A percentile compares a stretch with the other conserved stretches of the same genome.
phyloP scores from a whole-genome alignment of 2,888 invertebrate species.

The Drosophila dives region DNA sequence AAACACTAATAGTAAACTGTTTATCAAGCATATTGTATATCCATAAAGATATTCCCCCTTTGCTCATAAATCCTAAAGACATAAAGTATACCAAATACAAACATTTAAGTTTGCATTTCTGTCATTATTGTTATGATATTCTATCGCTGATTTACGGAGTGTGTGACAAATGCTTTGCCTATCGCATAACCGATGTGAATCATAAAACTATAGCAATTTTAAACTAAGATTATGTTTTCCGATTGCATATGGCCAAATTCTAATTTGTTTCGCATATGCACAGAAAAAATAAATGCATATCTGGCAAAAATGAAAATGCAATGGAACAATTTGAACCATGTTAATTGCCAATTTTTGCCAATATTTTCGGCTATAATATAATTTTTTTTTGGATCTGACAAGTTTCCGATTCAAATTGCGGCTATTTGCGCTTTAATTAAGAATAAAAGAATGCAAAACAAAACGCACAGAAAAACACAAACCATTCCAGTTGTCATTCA shows the following conservation, averaged over 20 bases:
- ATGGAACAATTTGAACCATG: background rate
- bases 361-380: background rate
- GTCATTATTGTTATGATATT: constrained; percentile 13
- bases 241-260: background rate
- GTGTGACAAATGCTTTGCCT: constrained; percentile 1
- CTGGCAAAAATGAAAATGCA: background rate
- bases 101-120: background rate
- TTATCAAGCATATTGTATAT: background rate
- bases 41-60: constrained; percentile 1
- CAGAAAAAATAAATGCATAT: background rate
- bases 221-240: constrained; percentile 1
- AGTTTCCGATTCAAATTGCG: constrained; percentile 14
- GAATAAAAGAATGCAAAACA: constrained; percentile 6
- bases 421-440: constrained; percentile 43
- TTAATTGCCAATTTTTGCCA: background rate
- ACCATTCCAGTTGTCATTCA: constrained; percentile 76
- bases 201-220: background rate
- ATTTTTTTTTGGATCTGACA: background rate
- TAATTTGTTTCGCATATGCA: background rate
- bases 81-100: background rate
- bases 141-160: background rate
- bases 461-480: constrained; percentile 4
- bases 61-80: background rate
- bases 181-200: constrained; percentile 9
- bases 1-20: constrained; percentile 4